Conservation (phyloP, 2,113 vertebrate species). For the Odocoileus hemionus region DNA sequence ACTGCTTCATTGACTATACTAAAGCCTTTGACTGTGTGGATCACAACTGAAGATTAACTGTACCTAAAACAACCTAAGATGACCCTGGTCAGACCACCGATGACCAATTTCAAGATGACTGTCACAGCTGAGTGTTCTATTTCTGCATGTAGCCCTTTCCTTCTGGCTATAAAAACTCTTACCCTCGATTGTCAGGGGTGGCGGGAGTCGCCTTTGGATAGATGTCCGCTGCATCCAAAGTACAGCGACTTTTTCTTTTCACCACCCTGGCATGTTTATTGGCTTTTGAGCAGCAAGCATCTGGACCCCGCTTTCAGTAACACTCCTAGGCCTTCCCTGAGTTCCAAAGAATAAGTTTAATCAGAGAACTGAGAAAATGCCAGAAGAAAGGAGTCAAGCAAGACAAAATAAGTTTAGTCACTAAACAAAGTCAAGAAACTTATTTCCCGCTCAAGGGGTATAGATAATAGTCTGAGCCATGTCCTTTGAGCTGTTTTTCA, state of each 20-base stretch:
- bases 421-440: background rate
- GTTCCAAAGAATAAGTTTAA: background rate
- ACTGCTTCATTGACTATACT: background rate
- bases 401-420: background rate
- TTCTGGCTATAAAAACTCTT: background rate
- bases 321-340: background rate
- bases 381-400: background rate
- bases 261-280: background rate
- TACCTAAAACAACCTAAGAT: background rate
- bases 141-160: background rate
- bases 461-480: background rate
- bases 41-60: background rate
- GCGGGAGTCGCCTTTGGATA: background rate
- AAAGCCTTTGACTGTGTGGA: background rate
- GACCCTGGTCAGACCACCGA: background rate
- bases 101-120: background rate
- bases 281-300: background rate
- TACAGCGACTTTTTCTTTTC: background rate
- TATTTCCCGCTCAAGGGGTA: background rate
- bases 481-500: background rate
- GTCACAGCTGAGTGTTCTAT: background rate
- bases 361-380: background rate
- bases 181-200: background rate
- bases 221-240: fast-evolving
- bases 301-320: background rate